Base-by-base conservation (phyloP, 2,888 invertebrate species). In the Psylliodes chrysocephalus region DNA sequence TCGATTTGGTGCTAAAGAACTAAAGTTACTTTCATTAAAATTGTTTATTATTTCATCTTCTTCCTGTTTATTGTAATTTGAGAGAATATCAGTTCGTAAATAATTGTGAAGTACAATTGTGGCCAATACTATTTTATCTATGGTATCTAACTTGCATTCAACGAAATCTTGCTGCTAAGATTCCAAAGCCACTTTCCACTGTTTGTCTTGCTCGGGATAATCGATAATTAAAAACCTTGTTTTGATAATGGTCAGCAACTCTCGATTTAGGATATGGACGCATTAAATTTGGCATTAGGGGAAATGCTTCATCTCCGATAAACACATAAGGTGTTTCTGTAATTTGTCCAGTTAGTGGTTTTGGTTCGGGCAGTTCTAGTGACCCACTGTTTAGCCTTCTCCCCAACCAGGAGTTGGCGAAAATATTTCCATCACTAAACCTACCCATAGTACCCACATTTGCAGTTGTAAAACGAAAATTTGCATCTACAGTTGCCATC, bases 361-460 rank as follows among this genome's bases (percentile, higher is more conserved):
- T 63, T 12, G 60, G 54, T 59, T 40, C 33, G 52, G 66, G 64
- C 12, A 66, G n/a, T n/a, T n/a, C n/a, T n/a, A n/a, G n/a, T n/a
- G n/a, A n/a, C n/a, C n/a, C 35, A 49, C 46, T 49, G n/a, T 44
- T 22, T 33, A 61, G 5, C 18, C 17, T 28, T 54, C 57, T 62
- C 38, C 67, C 70, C 49, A 76, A 60, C 8, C 30, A 12, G 15
- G 60, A 68, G 60, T 63, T 73, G 46, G 67, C 59, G 61, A 76
- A 76, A 63, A 75, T 66, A 52, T 68, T 71, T 64, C 65, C 70
- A 64, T 76, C 74, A 57, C 69, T 71, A 60, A 75, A n/a, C n/a
- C n/a, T n/a, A n/a, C n/a, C n/a, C n/a, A n/a, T n/a, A n/a, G n/a
- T n/a, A n/a, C n/a, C 75, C 28, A 75, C 71, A 55, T 77, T 71